Percentiles rank a stretch among this genome's conserved stretches.
These are phyloP conservation scores for Glaucomys volans DNA, from an alignment of 2,113 vertebrate genomes.

Conservation along the genomic window DNA sequence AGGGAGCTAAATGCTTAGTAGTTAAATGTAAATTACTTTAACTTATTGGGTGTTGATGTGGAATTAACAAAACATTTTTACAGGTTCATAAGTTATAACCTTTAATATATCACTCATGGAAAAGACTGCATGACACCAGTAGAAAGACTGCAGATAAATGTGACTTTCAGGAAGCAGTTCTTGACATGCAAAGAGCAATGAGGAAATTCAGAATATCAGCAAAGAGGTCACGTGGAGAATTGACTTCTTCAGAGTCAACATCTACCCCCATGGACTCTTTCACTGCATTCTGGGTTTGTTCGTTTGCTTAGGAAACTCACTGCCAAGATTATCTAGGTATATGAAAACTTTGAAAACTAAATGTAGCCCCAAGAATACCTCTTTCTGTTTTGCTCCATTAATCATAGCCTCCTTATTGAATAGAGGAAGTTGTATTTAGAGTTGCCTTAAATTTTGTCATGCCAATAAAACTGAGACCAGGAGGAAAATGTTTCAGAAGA, in stretches of 20 bases:
- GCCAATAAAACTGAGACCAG: not conserved
- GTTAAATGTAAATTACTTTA: conserved; percentile 45
- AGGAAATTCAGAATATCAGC: conserved; percentile 67
- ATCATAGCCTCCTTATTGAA: conserved; percentile 42
- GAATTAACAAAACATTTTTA: conserved; percentile 49
- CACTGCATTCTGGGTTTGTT: not conserved
- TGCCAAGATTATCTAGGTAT: not conserved
- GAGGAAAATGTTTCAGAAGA: not conserved
- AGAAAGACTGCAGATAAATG: conserved; percentile 46
- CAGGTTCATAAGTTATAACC: conserved; percentile 34
- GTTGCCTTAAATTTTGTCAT: conserved; percentile 47
- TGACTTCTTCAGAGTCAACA: conserved; percentile 48
- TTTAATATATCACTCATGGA: conserved; percentile 62
- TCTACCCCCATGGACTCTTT: not conserved
- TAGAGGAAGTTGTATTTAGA: conserved; percentile 20
- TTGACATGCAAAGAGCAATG: conserved; percentile 62
- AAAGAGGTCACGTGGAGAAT: conserved; percentile 35
- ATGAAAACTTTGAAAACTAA: not conserved
- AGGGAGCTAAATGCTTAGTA: not conserved
- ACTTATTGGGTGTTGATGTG: not conserved
- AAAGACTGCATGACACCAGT: conserved; percentile 30
- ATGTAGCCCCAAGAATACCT: conserved; percentile 21
- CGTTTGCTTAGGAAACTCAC: conserved; percentile 6
- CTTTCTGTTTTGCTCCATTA: conserved; percentile 57
- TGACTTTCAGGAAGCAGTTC: conserved; percentile 12